Conservation (phyloP, 2,113 vertebrate species). For the Tiliqua scincoides region DNA sequence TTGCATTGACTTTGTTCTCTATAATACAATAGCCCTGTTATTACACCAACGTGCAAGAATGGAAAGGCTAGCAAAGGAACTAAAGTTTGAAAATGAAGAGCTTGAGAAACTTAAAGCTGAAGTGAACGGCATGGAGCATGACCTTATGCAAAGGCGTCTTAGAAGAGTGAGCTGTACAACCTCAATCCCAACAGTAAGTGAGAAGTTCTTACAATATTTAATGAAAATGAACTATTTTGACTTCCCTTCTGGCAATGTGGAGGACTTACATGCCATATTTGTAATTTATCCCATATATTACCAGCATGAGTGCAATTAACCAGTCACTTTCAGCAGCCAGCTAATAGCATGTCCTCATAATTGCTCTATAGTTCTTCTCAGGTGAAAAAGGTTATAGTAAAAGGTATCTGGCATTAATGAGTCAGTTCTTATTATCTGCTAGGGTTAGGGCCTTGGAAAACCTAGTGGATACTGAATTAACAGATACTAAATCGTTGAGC, state of each 20-base stretch:
- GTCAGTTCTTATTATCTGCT: too few relatives aligned
- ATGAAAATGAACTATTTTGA: background rate
- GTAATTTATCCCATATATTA: background rate
- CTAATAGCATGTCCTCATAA: background rate
- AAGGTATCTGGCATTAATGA: background rate
- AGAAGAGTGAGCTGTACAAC: slow-evolving; percentile 92
- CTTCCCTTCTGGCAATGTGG: background rate
- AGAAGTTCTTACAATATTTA: slow-evolving; percentile 41
- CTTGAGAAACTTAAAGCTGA: slow-evolving; percentile 92
- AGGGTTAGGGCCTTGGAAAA: too few relatives aligned
- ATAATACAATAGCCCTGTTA: slow-evolving; percentile 85
- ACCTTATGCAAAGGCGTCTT: slow-evolving; percentile 95
- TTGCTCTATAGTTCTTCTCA: background rate
- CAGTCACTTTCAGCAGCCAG: background rate
- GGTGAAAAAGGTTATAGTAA: background rate
- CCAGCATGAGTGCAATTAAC: background rate
- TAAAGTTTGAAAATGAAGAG: slow-evolving; percentile 90
- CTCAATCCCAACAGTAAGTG: slow-evolving; percentile 89
- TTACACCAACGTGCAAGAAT: slow-evolving; percentile 97
- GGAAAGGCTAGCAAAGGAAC: slow-evolving; percentile 95
- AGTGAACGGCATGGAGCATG: slow-evolving; percentile 97
- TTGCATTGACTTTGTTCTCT: slow-evolving; percentile 59
- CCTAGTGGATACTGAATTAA: too few relatives aligned
- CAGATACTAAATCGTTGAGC: too few relatives aligned
- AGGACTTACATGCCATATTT: background rate